These are phyloP conservation scores for Crenuchus spilurus DNA, from an alignment of 2,797 vertebrate genomes.

Conservation along the genomic window DNA sequence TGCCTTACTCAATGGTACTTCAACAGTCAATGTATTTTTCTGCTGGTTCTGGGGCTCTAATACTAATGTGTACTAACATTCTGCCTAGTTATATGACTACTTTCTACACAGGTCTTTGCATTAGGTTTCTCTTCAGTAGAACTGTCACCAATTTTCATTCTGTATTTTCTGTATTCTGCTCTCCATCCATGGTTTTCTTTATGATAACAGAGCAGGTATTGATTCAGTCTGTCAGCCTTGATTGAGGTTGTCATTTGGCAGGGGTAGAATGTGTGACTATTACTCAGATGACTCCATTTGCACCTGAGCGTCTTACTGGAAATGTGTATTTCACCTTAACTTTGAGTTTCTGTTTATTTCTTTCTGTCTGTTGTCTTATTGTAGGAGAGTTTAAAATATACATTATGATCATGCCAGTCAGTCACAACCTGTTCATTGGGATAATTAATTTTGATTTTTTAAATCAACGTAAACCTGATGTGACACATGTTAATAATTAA, in stretches of 20 bases:
- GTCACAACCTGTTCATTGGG: too few species aligned
- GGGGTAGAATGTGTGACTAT: neutral
- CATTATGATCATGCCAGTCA: too few species aligned
- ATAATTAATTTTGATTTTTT: too few species aligned
- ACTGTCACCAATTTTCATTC: neutral
- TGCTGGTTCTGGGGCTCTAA: too few species aligned
- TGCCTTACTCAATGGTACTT: too few species aligned
- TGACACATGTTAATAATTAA: too few species aligned
- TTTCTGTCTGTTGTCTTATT: too few species aligned
- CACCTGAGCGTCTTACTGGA: neutral
- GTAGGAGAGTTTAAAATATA: too few species aligned
- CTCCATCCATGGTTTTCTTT: neutral
- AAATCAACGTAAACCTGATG: too few species aligned
- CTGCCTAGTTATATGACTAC: too few species aligned
- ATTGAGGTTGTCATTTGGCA: neutral
- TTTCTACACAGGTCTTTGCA: neutral
- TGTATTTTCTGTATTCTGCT: neutral
- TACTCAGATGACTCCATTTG: neutral
- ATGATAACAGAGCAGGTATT: neutral
- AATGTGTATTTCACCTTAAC: neutral
- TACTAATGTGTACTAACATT: too few species aligned
- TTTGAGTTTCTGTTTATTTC: neutral
- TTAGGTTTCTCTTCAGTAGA: neutral
- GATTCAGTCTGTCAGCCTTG: conserved; percentile 14
- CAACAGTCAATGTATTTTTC: too few species aligned